Conservation (phyloP, 2,888 invertebrate species). For the Norana najaformis region DNA sequence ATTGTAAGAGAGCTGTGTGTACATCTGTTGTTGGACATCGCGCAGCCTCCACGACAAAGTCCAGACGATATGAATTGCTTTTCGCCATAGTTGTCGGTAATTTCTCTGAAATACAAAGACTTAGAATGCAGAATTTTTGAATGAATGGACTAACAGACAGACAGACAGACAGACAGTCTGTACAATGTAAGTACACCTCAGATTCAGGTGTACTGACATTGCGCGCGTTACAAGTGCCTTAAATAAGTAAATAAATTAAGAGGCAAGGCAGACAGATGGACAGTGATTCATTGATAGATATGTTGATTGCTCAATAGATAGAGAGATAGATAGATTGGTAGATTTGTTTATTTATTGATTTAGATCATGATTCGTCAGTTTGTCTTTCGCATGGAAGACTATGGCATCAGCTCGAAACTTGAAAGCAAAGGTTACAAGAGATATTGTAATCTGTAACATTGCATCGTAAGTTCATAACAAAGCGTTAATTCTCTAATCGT, state of each 20-base stretch:
- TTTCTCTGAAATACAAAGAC: background rate
- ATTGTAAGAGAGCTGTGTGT: background rate
- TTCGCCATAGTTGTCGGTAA: constrained; percentile 21
- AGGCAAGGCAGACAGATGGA: background rate
- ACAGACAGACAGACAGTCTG: background rate
- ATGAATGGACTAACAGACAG: background rate
- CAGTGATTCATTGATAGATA: too few relatives aligned
- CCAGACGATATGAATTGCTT: constrained; percentile 17
- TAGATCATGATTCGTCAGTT: background rate
- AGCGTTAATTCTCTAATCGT: too few relatives aligned
- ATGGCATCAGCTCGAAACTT: background rate
- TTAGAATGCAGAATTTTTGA: background rate
- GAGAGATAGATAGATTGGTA: too few relatives aligned
- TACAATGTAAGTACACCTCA: too few relatives aligned
- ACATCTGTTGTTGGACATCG: background rate
- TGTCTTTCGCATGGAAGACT: background rate
- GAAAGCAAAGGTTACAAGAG: background rate
- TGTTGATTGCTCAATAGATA: too few relatives aligned
- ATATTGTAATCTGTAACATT: too few relatives aligned
- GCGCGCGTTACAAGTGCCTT: too few relatives aligned
- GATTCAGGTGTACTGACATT: too few relatives aligned
- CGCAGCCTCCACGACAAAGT: constrained; percentile 8
- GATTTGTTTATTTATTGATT: background rate
- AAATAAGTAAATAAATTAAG: too few relatives aligned
- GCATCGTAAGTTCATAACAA: background rate